Base-by-base conservation (phyloP, 2,797 vertebrate genomes). In the Apogon hyalosoma region DNA sequence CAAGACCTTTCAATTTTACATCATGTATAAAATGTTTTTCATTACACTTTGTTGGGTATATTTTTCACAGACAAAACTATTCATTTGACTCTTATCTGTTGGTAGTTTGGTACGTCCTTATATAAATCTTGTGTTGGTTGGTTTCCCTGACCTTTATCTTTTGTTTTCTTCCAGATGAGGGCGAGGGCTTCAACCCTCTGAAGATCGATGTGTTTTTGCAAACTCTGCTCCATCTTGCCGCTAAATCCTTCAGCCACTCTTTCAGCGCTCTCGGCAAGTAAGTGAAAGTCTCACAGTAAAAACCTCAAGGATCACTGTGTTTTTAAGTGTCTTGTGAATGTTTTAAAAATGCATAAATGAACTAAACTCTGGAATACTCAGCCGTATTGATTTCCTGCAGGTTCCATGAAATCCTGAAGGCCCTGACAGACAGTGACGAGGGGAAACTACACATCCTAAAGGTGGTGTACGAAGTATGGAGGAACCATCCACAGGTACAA, bases 211-310 rank as follows among this genome's bases (percentile, higher is more conserved):
- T 99, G 57, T 99, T 99, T 82, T 92, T 99, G 83, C 97, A 99
- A 88, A 97, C 96, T n/a, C 89, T 99, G 46, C 95, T 99, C 31
- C 94, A 98, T 64, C 89, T 99, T 80, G 98, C 98, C 12, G 95
- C 97, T 46, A 99, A 99, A 69, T 99, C 98, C 21, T 98, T 97
- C 90, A 99, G 97, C 89, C 97, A 99, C 83, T 98, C 98, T 42
- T 99, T 99, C 92, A 98, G 97, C 24, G 98, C 98, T 49, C 94
- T 99, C 52, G 98, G 96, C 77, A 99, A 99, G 98, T 99, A 92
- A 94, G 96, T 96, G 18, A 3, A 28, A 51, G 12, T 8, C 11
- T 11, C 6, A 0, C 18, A 8, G 2, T 15, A 4, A 9, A 10
- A 8, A 62, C 9, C n/a, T 40, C 6, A 18, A 11, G 28, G n/a